Base-by-base conservation (phyloP, 2,888 invertebrate species). In the Acanthosoma haemorrhoidale region DNA sequence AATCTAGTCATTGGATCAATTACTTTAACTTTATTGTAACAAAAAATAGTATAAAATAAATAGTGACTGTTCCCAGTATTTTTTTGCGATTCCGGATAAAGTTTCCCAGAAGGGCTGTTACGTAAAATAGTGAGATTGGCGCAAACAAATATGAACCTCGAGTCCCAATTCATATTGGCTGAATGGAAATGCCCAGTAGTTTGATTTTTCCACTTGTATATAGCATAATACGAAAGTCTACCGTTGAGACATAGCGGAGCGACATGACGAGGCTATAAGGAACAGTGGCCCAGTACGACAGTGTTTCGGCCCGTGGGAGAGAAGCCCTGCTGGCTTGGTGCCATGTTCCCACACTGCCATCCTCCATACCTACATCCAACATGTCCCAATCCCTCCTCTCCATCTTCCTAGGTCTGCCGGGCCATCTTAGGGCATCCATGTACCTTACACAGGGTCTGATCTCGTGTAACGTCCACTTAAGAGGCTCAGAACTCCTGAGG, bases 321-420 rank as follows among this genome's bases (percentile, higher is more conserved):
- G 41, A 61, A 39, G 39, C 41, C n/a, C 18, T 39, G 9, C 41
- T 64, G 64, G 64, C 64, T 39, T n/a, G 2, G 15, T 64, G 64
- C 64, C 64, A 64, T 64, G 64, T 64, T 64, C 64, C 64, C 64
- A 64, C 64, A 64, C 64, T 64, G 36, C 34, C 34, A 34, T 34
- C 59, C 59, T 34, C 31, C 32, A 59, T 34, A 31, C 31, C 59
- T 59, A 31, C 59, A 31, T 34, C 59, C 59, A 16, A 16, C 59
- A 31, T 29, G 31, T 34, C 13, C 51, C 29, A 51, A 31, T 29
- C 60, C 60, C 29, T 36, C 60, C 60, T 60, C 21, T n/a, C 9
- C n/a, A 9, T 32, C 60, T 34, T 32, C 34, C 60, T 32, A 15
- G 13, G 29, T 18, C 32, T 34, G 29, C 32, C 60, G 60, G 34